Evolutionary conservation across 2,113 vertebrate species (phyloP), one percentile per base, ranked within the genome.

Genomic region (Sakesphorus luctuosus): DNA sequence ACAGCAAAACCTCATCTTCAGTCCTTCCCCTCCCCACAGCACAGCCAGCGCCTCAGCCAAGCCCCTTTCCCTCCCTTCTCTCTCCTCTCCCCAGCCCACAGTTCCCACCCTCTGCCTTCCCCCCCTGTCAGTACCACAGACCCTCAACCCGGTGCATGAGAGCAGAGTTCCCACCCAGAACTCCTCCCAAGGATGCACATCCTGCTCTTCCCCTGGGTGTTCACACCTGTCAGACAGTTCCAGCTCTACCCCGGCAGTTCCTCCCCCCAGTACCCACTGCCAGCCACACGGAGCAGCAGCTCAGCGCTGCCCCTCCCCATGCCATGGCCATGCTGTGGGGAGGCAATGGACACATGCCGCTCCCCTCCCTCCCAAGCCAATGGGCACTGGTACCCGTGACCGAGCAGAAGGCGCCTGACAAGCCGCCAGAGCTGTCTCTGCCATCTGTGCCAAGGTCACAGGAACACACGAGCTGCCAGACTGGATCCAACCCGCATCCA

Each of bases 381-480:
- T 0, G 9, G 88, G 78, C 77, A 59, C 61, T 18, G 2, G 13
- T 2, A 49, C 28, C 86, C 11, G 14, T 36, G 21, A 23, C 28
- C 0, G 6, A 79, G 82, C 94, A 96, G 91, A 73, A 84, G 89
- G 91, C 3, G 13, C 68, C 63, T 68, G 84, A 71, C 72, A 69
- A 25, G 13, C 26, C 3, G 16, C 75, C 85, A 24, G 21, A 69
- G 93, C 86, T 24, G 13, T 84, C 79, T 36, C 58, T 53, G 73
- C 94, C 95, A 74, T 46, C 93, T 93, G 93, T 65, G 89, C 96
- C 93, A 77, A 92, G 94, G 95, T 62, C 95, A 74, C 73, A 11
- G 80, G 66, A 59, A 74, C 83, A 17, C 14, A 0, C 1, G 0
- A 36, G 23, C 81, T 50, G 87, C 89, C 89, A 91, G 95, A 69